These are phyloP conservation scores for Lepisosteus osseus DNA, from an alignment of 2,113 vertebrate genomes.

Conservation along the genomic window DNA sequence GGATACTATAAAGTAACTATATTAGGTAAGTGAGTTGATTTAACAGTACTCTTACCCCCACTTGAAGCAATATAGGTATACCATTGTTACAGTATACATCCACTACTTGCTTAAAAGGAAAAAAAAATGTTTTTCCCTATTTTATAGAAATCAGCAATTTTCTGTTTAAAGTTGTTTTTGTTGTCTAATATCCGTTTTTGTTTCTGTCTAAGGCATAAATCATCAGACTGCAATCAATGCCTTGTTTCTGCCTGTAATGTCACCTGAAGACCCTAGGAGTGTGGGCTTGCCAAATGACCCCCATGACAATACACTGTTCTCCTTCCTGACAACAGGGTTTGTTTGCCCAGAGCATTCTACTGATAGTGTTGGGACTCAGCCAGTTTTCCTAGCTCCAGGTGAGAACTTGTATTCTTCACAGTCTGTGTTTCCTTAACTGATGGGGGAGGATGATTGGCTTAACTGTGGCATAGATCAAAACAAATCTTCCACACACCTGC, in stretches of 20 bases:
- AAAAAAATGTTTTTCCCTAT: no score
- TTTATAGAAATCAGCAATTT: no score
- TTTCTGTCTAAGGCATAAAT: constrained; percentile 73
- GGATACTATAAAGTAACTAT: constrained; percentile 80
- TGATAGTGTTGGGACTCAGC: not conserved
- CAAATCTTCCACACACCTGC: no score
- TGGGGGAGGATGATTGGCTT: no score
- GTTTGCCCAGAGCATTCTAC: constrained; percentile 34
- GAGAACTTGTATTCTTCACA: constrained; percentile 21
- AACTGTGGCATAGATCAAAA: no score
- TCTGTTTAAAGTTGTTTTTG: no score
- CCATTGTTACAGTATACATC: no score
- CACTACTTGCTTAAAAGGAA: no score
- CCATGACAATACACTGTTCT: constrained; percentile 60
- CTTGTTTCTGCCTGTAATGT: constrained; percentile 67
- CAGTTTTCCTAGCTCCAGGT: constrained; percentile 58
- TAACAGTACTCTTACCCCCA: not conserved
- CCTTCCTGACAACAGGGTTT: constrained; percentile 58
- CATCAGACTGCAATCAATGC: constrained; percentile 76
- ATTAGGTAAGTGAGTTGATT: constrained; percentile 64
- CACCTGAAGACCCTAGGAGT: constrained; percentile 58
- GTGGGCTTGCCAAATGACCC: constrained; percentile 43
- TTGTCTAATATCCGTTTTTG: not conserved
- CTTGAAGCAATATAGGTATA: no score
- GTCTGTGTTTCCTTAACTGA: not conserved